Conservation (phyloP, 1,140 invertebrate genomes). For the Bombus waltoni region DNA sequence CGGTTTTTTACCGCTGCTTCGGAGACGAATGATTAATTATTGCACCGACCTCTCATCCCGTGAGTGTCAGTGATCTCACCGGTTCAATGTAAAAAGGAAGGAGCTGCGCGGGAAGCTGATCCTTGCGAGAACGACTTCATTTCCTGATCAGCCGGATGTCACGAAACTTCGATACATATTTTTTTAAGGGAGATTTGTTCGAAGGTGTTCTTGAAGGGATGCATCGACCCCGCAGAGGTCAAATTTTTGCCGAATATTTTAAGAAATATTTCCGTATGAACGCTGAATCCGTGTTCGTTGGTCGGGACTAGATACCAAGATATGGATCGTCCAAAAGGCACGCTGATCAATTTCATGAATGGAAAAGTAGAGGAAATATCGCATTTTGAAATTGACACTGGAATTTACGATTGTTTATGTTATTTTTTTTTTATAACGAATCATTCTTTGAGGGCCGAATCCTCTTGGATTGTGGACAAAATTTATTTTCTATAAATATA, state of each 20-base stretch:
- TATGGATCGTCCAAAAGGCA: too few relatives aligned
- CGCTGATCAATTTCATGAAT: too few relatives aligned
- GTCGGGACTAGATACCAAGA: too few relatives aligned
- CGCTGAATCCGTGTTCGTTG: too few relatives aligned
- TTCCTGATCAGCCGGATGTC: slow-evolving; percentile 8
- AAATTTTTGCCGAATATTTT: too few relatives aligned
- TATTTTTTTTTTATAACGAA: background rate
- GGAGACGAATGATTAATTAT: slow-evolving; percentile 63
- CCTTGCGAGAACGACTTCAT: slow-evolving; percentile 13
- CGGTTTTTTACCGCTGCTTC: slow-evolving; percentile 63
- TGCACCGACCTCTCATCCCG: slow-evolving; percentile 45
- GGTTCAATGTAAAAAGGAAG: slow-evolving; percentile 21
- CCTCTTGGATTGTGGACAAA: background rate
- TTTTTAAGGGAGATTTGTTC: background rate
- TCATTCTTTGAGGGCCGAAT: background rate
- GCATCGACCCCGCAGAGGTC: too few relatives aligned
- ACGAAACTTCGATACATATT: background rate
- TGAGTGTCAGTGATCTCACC: slow-evolving; percentile 28
- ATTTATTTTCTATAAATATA: too few relatives aligned
- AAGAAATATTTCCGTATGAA: too few relatives aligned
- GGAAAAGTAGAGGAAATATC: too few relatives aligned
- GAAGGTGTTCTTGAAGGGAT: too few relatives aligned
- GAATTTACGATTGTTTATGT: too few relatives aligned
- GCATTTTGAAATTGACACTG: too few relatives aligned
- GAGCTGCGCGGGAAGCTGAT: background rate